phyloP scores from a whole-genome alignment of 2,888 invertebrate species.

The Cataglyphis rosenhaueri region DNA sequence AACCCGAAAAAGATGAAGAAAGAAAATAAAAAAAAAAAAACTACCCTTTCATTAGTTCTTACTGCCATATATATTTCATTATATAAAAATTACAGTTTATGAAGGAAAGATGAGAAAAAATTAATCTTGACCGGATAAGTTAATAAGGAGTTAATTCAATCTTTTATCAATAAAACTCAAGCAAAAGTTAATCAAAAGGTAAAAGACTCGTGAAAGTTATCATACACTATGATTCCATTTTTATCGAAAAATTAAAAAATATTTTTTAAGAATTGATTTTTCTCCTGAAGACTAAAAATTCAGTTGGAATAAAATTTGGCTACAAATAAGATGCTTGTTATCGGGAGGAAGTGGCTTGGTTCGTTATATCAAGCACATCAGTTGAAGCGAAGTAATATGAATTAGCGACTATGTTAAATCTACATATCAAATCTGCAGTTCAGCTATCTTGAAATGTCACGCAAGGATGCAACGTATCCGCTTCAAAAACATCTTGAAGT shows the following conservation, averaged over 20 bases:
- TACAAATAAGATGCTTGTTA: neutral
- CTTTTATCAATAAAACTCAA: conserved; percentile 3
- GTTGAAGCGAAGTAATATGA: neutral
- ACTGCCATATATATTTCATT: neutral
- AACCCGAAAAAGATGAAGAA: conserved; percentile 3
- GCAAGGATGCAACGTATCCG: conserved; percentile 33
- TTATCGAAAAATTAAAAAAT: conserved; percentile 1
- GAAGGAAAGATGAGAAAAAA: conserved; percentile 14
- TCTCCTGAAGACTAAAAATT: neutral
- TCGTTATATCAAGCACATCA: neutral
- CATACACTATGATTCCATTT: neutral
- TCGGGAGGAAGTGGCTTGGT: no score
- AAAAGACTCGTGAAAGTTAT: conserved; percentile 7
- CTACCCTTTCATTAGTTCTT: neutral
- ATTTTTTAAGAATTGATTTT: neutral
- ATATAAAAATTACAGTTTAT: neutral
- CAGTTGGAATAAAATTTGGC: neutral
- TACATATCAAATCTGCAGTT: conserved; percentile 4
- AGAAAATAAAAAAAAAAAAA: neutral
- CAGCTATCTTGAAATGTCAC: conserved; percentile 15
- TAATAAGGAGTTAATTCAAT: neutral
- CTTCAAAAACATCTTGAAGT: conserved; percentile 45
- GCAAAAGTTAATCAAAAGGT: neutral
- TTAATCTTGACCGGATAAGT: neutral
- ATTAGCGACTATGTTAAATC: neutral